Evolutionary conservation across 1,140 invertebrate genomes (phyloP), one percentile per base, ranked within the genome.

Genomic region (Zaprionus ornatus): DNA sequence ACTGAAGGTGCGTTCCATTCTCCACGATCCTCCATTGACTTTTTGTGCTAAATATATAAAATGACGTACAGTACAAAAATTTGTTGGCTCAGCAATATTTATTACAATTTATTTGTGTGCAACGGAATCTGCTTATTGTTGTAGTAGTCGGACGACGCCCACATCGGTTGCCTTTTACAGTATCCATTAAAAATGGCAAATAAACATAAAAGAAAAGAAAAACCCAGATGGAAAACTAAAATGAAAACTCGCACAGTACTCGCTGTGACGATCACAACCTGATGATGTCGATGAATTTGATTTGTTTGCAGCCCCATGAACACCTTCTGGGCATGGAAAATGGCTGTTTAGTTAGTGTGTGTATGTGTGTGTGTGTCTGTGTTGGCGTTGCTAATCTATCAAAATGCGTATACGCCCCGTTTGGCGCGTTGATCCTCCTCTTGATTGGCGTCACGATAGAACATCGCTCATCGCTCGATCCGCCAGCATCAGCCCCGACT

Each of bases 31-130:
- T 64, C 52, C 54, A 48, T 55, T 54, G 62, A 54, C 62, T 68
- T 45, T 63, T 45, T n/a, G 67, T 59, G 79, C 85, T 90, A 90
- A 90, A 90, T 90, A 74, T 90, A 90, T 65, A 63, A 85, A 67
- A 90, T 90, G 85, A 90, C 85, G 85, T 85, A 85, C 71, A 85
- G 67, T 81, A 52, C 72, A 81, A 73, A 78, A 72, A 80, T 74
- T 72, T 52, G 69, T 74, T 83, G 63, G 52, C 60, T 55, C 23
- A 45, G 59, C 70, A 81, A 85, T 81, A 88, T 88, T 90, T 90
- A 90, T 88, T 90, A 90, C 85, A 90, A 88, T 84, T 82, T 87
- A 74, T 69, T 56, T 63, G 61, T 71, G 69, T 80, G 86, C 84
- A 81, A 70, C 54, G 48, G 17, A 57, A 65, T 54, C 50, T 40